Base-by-base conservation (phyloP, 2,888 invertebrate species). In the Torymus auratus region DNA sequence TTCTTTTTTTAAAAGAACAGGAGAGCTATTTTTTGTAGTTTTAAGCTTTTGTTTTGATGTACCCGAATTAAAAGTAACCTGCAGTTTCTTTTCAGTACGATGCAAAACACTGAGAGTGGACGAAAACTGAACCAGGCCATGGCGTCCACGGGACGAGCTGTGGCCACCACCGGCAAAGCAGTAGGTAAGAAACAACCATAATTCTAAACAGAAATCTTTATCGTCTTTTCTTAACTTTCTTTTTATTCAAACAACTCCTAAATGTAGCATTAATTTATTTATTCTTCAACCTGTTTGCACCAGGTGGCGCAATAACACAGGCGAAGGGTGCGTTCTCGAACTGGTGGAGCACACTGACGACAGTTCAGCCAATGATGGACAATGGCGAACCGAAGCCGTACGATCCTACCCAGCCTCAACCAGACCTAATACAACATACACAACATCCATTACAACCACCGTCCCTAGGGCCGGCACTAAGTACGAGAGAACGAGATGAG, bases 71-170 rank as follows among this genome's bases (percentile, higher is more conserved):
- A 41, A 41, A 41, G 41, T 41, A 41, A 41, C 41, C 41, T 7
- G 41, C 41, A 41, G 1, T 82, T 80, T 41, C 53, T 62, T 78
- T 91, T 56, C 88, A 98, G 98, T 89, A 97, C 97, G 20, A 97
- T 98, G 96, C 97, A 98, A 86, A 97, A 95, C 87, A 96, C 97
- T 56, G 98, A 98, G 91, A 95, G 97, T 85, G 98, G 98, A 0
- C 94, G 98, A 75, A 98, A 98, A 91, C 93, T 98, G 82, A 98
- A 97, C 87, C 97, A 97, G 88, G 98, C 98, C 0, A 97, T 98
- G 90, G 95, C 95, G 73, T 96, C 95, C 82, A 98, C 98, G 1
- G 97, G 98, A 50, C 94, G 97, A 87, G 98, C 96, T 52, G 97
- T 98, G 69, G 96, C 94, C 14, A 94, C 95, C 28, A 95, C 95